Conservation (phyloP, 1,140 invertebrate genomes). For the Cryptotermes secundus region DNA sequence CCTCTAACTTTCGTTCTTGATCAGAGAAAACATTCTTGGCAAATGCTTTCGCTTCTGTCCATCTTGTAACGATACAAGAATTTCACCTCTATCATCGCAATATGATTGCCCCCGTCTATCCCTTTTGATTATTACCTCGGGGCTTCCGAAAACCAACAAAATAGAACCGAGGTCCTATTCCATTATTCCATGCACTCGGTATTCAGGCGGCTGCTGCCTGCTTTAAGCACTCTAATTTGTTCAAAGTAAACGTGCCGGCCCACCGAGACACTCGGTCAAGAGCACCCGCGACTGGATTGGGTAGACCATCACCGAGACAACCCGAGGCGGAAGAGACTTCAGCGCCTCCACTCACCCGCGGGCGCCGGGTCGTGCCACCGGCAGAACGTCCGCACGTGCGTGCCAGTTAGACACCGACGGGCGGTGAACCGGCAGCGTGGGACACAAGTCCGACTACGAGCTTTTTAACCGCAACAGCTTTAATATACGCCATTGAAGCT, state of each 20-base stretch:
- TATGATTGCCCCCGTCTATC: too few relatives aligned
- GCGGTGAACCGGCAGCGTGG: slow-evolving; percentile 42
- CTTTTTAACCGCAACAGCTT: slow-evolving; percentile 46
- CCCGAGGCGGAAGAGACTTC: not conserved
- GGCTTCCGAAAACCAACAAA: slow-evolving; percentile 65
- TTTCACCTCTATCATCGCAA: too few relatives aligned
- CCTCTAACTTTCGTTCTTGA: too few relatives aligned
- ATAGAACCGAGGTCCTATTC: slow-evolving; percentile 74
- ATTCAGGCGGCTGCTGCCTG: slow-evolving; percentile 70
- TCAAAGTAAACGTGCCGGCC: slow-evolving; percentile 73
- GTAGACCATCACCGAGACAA: slow-evolving; percentile 44
- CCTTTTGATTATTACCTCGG: too few relatives aligned
- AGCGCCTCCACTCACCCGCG: slow-evolving; percentile 30
- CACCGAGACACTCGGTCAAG: slow-evolving; percentile 60
- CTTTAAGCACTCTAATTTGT: slow-evolving; percentile 84
- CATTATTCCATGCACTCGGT: slow-evolving; percentile 45
- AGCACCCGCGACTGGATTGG: slow-evolving; percentile 56
- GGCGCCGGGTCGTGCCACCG: slow-evolving; percentile 39
- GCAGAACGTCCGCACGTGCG: too few relatives aligned
- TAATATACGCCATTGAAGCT: slow-evolving; percentile 64
- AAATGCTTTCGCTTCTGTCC: too few relatives aligned
- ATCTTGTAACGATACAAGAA: too few relatives aligned
- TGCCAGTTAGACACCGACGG: too few relatives aligned
- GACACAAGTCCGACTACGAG: slow-evolving; percentile 4
- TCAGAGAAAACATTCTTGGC: too few relatives aligned